Evolutionary conservation across 2,888 invertebrate species (phyloP).

Genomic region (Epinotia nisella): DNA sequence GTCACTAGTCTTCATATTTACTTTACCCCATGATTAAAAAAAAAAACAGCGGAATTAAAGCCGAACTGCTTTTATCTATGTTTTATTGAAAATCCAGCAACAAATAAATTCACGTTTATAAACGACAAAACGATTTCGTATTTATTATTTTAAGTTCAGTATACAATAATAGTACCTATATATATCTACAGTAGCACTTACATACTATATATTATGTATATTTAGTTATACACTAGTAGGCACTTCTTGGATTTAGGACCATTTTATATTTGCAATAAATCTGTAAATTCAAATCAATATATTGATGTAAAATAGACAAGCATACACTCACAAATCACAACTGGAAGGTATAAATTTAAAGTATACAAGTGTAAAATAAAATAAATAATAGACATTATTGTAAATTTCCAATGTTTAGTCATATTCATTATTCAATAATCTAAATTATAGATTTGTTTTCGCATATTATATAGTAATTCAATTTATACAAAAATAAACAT

Average conservation of each 20-base stretch:
- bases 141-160: constrained; percentile 28
- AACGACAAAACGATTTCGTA: constrained; percentile 20
- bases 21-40: background rate
- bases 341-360: no score
- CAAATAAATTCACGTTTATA: constrained; percentile 15
- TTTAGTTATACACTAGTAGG: constrained; percentile 53
- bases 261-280: constrained; percentile 33
- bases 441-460: no score
- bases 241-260: constrained; percentile 52
- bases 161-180: constrained; percentile 41
- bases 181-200: constrained; percentile 51
- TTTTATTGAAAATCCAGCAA: constrained; percentile 14
- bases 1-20: background rate
- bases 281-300: background rate
- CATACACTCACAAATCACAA: background rate
- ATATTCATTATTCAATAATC: no score
- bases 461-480: no score
- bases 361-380: no score
- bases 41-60: background rate
- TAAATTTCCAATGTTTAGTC: no score
- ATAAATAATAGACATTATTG: no score
- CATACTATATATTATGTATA: constrained; percentile 51
- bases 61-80: background rate
- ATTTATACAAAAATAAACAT: no score
- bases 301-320: background rate